These are phyloP conservation scores for Julus scandinavius DNA, from an alignment of 2,888 invertebrate species.

Conservation along the genomic window DNA sequence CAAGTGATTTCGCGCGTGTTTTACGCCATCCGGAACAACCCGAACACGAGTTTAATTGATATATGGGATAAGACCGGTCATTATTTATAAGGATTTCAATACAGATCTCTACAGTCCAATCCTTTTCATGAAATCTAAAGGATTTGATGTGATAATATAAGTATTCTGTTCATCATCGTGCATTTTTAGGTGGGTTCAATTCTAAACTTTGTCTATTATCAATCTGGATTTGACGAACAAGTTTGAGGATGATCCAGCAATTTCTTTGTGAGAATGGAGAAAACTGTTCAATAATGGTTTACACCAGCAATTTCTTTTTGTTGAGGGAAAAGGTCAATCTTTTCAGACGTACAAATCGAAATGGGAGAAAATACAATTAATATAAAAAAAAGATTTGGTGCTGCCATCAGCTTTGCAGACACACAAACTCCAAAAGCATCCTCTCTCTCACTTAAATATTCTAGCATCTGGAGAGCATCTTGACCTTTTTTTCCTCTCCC, in stretches of 20 bases:
- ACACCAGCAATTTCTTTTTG: slow-evolving; percentile 9
- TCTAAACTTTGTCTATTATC: not conserved
- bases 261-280: not conserved
- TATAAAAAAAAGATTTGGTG: slow-evolving; percentile 4
- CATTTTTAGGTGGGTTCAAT: not conserved
- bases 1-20: no score
- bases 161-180: not conserved
- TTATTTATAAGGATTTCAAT: no score
- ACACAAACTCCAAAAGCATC: not conserved
- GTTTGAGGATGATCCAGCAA: not conserved
- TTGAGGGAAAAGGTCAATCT: slow-evolving; percentile 5
- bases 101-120: not conserved
- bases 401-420: slow-evolving; percentile 32
- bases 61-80: no score
- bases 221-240: not conserved
- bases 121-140: not conserved
- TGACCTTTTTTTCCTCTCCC: not conserved
- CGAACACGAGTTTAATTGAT: no score
- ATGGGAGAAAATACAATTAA: slow-evolving; percentile 32
- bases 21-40: no score
- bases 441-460: slow-evolving; percentile 29
- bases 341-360: slow-evolving; percentile 30
- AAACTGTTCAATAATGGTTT: slow-evolving; percentile 27
- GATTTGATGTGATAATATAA: not conserved
- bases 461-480: slow-evolving; percentile 42